phyloP scores from a whole-genome alignment of 1,140 invertebrate genomes.

The Camponotus floridanus region DNA sequence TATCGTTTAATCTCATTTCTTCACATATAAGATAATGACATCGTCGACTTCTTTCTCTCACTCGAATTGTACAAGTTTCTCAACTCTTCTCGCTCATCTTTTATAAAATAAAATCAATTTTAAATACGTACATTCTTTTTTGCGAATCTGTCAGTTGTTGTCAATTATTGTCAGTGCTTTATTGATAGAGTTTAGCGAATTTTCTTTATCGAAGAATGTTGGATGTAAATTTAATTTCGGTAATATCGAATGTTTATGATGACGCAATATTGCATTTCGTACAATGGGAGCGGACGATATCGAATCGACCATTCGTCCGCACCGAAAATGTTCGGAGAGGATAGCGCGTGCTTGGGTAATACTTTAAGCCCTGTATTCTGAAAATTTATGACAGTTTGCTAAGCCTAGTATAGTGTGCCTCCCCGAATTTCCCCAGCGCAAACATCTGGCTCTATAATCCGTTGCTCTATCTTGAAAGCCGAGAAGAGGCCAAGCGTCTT shows the following conservation, averaged over 20 bases:
- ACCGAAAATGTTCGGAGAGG: conserved; percentile 64
- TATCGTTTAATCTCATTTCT: not conserved
- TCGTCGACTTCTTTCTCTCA: not conserved
- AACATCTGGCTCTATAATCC: conserved; percentile 67
- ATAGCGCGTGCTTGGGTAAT: conserved; percentile 68
- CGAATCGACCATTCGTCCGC: conserved; percentile 42
- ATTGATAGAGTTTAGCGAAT: not conserved
- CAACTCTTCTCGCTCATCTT: too few species aligned
- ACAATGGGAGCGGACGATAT: conserved; percentile 28
- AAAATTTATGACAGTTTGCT: conserved; percentile 79
- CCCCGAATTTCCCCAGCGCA: conserved; percentile 69
- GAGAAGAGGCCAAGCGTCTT: conserved; percentile 22
- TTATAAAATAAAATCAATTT: not conserved
- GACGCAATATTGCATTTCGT: not conserved
- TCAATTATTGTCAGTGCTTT: not conserved
- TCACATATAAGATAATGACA: not conserved
- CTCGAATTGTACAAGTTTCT: not conserved
- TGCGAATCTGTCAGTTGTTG: too few species aligned
- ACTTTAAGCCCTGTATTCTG: conserved; percentile 66
- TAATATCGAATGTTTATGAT: conserved; percentile 13
- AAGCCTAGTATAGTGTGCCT: conserved; percentile 77
- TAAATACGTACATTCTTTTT: not conserved
- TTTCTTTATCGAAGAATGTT: not conserved
- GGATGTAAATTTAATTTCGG: conserved; percentile 3
- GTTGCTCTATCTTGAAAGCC: conserved; percentile 44